Evolutionary conservation across 2,888 invertebrate species (phyloP).

Genomic region (Ellobium chinense): DNA sequence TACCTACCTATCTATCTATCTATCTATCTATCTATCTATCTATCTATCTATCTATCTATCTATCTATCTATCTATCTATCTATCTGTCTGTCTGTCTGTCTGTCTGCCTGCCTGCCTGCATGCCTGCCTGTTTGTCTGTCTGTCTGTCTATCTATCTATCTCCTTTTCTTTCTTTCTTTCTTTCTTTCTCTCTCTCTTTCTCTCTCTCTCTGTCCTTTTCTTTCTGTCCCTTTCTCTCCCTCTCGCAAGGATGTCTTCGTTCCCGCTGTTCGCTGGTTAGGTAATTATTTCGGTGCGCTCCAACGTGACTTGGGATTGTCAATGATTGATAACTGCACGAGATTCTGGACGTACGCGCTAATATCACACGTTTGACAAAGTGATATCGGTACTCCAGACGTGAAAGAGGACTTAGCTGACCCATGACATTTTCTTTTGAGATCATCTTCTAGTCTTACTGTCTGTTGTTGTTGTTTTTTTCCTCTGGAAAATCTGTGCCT

Average conservation of each 20-base stretch:
- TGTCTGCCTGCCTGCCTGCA: conserved; percentile 16
- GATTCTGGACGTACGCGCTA: too few species aligned
- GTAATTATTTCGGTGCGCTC: too few species aligned
- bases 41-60: conserved; percentile 2
- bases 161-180: conserved; percentile 24
- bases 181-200: conserved; percentile 34
- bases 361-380: too few species aligned
- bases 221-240: background rate
- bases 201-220: conserved; percentile 31
- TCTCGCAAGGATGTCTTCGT: background rate
- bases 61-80: conserved; percentile 25
- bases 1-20: background rate
- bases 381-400: too few species aligned
- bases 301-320: too few species aligned
- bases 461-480: too few species aligned
- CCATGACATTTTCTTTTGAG: too few species aligned
- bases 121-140: conserved; percentile 22
- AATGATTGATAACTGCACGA: too few species aligned
- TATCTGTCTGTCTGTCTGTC: conserved; percentile 21
- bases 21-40: conserved; percentile 20
- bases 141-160: background rate
- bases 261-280: background rate
- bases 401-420: too few species aligned
- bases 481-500: too few species aligned
- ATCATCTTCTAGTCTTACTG: too few species aligned